Conservation (phyloP, 2,888 invertebrate species). For the Graphium colonna region DNA sequence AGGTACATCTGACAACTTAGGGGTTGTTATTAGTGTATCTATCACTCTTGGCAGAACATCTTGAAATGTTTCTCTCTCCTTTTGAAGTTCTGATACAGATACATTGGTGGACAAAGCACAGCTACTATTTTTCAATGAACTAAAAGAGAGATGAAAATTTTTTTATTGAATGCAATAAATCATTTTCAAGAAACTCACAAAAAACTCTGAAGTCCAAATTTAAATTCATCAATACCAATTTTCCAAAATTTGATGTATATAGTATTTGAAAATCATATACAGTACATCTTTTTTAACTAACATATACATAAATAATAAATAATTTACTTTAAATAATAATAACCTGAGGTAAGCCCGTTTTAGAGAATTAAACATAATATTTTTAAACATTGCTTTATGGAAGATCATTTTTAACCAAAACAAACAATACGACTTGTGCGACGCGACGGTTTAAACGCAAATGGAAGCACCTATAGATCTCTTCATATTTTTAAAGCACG, state of each 20-base stretch:
- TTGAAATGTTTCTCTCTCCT: slow-evolving; percentile 56
- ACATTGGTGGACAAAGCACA: slow-evolving; percentile 44
- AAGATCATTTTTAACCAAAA: slow-evolving; percentile 3
- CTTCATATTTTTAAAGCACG: not conserved
- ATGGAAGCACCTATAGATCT: not conserved
- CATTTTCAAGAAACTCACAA: not conserved
- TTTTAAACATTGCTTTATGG: slow-evolving; percentile 1
- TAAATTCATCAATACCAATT: too few relatives aligned
- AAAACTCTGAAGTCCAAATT: not conserved
- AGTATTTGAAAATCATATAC: too few relatives aligned
- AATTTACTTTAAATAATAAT: not conserved
- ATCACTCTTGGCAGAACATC: slow-evolving; percentile 54
- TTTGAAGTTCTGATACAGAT: slow-evolving; percentile 47
- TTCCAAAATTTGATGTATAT: too few relatives aligned
- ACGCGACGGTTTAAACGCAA: slow-evolving; percentile 1
- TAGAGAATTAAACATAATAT: not conserved
- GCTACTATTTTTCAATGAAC: not conserved
- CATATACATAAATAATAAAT: not conserved
- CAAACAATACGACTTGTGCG: not conserved
- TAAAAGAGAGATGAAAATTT: slow-evolving; percentile 14
- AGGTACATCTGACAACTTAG: slow-evolving; percentile 50
- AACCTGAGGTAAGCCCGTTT: slow-evolving; percentile 7
- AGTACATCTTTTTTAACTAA: too few relatives aligned
- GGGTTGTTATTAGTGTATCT: slow-evolving; percentile 42
- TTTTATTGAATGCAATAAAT: too few relatives aligned